Percentiles rank a stretch among this genome's conserved stretches.
These are phyloP conservation scores for Aurelia coerulea DNA, from an alignment of 30 jellyfish, hydroid and myxozoan species.

Conservation along the genomic window DNA sequence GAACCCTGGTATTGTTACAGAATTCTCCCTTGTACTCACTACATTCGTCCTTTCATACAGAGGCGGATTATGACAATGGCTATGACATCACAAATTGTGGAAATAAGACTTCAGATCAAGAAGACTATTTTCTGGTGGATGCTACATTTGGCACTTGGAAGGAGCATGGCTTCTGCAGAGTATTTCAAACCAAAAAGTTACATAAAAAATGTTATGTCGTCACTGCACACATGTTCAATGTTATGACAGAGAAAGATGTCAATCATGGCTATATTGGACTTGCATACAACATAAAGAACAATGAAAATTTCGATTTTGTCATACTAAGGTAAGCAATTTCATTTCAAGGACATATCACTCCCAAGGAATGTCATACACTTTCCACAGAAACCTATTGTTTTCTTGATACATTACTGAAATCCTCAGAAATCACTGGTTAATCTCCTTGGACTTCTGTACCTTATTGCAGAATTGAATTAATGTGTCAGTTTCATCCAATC, in stretches of 20 bases:
- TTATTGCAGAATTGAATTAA: no score
- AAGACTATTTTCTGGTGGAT: conserved; percentile 45
- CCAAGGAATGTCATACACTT: no score
- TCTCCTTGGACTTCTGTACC: no score
- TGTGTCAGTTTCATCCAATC: no score
- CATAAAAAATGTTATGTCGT: conserved; percentile 44
- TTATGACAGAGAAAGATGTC: conserved; percentile 52
- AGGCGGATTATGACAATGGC: no score
- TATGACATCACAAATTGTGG: conserved; percentile 64
- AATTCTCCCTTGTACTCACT: no score
- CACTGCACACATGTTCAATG: conserved; percentile 63
- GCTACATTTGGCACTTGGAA: conserved; percentile 72
- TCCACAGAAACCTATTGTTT: no score
- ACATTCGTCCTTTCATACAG: no score
- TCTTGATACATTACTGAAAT: no score
- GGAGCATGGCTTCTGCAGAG: conserved; percentile 71
- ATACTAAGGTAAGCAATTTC: conserved; percentile 51
- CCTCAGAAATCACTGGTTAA: no score
- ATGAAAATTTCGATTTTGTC: conserved; percentile 67
- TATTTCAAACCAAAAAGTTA: conserved; percentile 10
- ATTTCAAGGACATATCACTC: no score
- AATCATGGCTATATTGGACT: conserved; percentile 76
- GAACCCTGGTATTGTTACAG: no score
- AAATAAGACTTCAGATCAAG: conserved; percentile 40
- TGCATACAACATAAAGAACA: conserved; percentile 75